These are phyloP conservation scores for Macquaria ambigua DNA, from an alignment of 2,113 vertebrate species.

Conservation along the genomic window DNA sequence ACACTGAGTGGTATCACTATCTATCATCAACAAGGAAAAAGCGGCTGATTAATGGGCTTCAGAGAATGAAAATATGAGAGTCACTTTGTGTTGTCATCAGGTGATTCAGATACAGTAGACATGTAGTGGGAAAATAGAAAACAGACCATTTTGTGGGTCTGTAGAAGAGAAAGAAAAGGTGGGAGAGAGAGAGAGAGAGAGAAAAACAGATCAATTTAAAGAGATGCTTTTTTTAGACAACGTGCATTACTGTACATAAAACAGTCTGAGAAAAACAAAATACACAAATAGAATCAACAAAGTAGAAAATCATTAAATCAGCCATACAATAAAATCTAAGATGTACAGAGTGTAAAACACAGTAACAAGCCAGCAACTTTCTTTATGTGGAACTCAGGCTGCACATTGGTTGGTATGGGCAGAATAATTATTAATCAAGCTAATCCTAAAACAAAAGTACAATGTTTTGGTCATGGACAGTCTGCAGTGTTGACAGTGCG, in stretches of 20 bases:
- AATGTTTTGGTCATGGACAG: not conserved
- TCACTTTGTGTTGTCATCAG: conserved; percentile 51
- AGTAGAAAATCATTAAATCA: not conserved
- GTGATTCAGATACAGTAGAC: conserved; percentile 32
- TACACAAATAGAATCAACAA: not conserved
- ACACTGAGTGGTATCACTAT: not conserved
- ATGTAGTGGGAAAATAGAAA: conserved; percentile 22
- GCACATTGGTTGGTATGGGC: too few relatives aligned
- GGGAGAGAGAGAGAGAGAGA: not conserved
- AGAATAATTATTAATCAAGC: not conserved
- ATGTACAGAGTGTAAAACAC: too few relatives aligned
- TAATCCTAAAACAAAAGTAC: too few relatives aligned
- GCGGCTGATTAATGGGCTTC: conserved; percentile 16
- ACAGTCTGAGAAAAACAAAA: too few relatives aligned
- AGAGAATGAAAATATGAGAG: conserved; percentile 26
- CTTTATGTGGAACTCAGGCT: not conserved
- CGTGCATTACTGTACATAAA: not conserved
- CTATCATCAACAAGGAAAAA: conserved; percentile 4
- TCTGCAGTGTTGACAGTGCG: not conserved
- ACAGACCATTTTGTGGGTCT: conserved; percentile 27
- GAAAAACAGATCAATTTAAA: not conserved
- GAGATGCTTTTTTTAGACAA: not conserved
- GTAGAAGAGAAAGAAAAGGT: not conserved
- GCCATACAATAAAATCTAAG: not conserved
- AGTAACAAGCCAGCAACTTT: too few relatives aligned